Evolutionary conservation across 1,140 invertebrate genomes (phyloP), one percentile per base, ranked within the genome.

Genomic region (Dendrolimus punctatus): DNA sequence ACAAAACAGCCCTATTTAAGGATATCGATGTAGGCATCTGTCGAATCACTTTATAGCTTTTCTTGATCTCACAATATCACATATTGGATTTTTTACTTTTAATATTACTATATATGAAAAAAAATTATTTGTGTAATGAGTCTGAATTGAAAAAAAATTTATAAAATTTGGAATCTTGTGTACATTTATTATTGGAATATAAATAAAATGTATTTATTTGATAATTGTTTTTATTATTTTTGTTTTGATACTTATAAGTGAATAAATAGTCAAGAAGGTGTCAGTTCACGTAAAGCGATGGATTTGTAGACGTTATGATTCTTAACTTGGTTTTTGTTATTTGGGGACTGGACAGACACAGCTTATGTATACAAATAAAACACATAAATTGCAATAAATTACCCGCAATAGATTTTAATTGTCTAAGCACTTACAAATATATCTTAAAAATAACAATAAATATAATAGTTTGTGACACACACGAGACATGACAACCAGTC

Each of bases 401-500:
- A 71, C 67, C 61, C 66, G 63, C 55, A 68, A 55, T 69, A 49
- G 68, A 71, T 71, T 73, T 67, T 53, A 50, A 71, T 63, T 51
- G 55, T 48, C 63, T 55, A 62, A 46, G 65, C 60, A 62, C 52
- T 62, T 75, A 64, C 71, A 76, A 78, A 75, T 58, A 60, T 64
- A 65, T 58, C 55, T 56, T 66, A 54, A 54, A 57, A 43, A 58
- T 63, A 55, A 40, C 41, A 58, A 62, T 38, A 58, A 47, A 55
- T 9, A 46, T 39, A 55, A 39, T 49, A 50, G 42, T 53, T 53
- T 36, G 44, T 40, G 49, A 60, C 6, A 42, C 9, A 8, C 8
- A 43, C 6, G 9, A n/a, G 23, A 23, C 23, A 23, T 23, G 23
- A 3, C 23, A 23, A 23, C 23, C 23, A 23, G 23, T 23, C 3